Conservation (phyloP, 2,797 vertebrate genomes). For the Peromyscus nudipes region DNA sequence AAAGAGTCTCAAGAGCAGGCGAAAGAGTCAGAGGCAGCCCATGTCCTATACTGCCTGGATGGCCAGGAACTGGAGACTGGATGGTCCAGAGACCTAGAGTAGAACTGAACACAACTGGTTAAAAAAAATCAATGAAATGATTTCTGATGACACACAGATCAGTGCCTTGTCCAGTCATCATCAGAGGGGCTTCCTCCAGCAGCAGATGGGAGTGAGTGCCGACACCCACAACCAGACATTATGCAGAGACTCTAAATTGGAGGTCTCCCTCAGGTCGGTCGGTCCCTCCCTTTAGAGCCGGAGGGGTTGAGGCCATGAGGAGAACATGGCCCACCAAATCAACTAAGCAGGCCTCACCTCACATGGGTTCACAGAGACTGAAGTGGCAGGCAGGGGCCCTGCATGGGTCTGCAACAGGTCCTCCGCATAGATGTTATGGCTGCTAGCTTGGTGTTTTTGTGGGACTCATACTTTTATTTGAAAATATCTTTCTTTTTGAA, state of each 20-base stretch:
- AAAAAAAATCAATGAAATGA: background rate
- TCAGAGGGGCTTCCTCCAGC: background rate
- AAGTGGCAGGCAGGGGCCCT: background rate
- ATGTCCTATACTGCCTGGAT: background rate
- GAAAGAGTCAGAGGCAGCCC: background rate
- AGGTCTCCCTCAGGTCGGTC: background rate
- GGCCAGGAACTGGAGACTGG: background rate
- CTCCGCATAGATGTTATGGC: background rate
- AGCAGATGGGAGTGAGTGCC: background rate
- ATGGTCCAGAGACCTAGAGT: background rate
- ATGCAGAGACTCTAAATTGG: background rate
- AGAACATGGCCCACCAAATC: background rate
- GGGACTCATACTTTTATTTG: background rate
- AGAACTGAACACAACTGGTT: background rate
- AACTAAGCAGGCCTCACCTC: background rate
- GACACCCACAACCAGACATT: background rate
- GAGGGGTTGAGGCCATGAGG: background rate
- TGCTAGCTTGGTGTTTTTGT: background rate
- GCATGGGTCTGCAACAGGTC: too few species aligned
- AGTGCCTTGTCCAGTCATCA: background rate
- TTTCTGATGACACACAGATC: background rate
- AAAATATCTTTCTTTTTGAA: slow-evolving; percentile 32
- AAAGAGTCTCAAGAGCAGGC: background rate
- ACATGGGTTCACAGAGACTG: background rate
- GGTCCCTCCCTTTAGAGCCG: background rate